A percentile compares a stretch with the other conserved stretches of the same genome.
Evolutionary conservation across 2,888 invertebrate species (phyloP).

Genomic region (Coecobrya sp.): DNA sequence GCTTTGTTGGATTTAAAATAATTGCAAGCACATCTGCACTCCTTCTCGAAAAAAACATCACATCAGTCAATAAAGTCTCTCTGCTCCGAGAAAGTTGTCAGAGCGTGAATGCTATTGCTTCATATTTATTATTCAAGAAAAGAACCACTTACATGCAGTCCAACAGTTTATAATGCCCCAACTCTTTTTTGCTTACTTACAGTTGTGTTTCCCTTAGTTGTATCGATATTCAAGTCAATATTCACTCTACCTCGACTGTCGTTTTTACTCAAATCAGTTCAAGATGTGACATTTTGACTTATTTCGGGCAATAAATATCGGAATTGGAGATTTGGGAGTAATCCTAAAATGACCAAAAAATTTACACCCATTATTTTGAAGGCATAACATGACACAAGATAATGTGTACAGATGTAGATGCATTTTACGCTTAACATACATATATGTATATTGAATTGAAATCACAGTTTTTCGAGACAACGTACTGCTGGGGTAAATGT

Average conservation of each 20-base stretch:
- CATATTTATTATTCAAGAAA: neutral
- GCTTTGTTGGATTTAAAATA: conserved; percentile 2
- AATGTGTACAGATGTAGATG: too few species aligned
- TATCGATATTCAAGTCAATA: neutral
- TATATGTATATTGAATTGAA: too few species aligned
- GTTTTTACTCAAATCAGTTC: conserved; percentile 6
- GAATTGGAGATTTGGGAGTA: too few species aligned
- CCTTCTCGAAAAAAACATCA: neutral
- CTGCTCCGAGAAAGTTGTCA: conserved; percentile 18
- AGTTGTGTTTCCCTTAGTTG: neutral
- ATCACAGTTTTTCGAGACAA: too few species aligned
- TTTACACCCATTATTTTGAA: too few species aligned
- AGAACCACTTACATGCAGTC: conserved; percentile 6
- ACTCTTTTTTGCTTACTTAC: too few species aligned
- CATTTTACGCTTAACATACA: too few species aligned
- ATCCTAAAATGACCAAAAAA: conserved; percentile 37
- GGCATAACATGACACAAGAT: too few species aligned
- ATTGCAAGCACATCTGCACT: conserved; percentile 60
- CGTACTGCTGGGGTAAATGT: neutral
- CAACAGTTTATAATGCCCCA: neutral
- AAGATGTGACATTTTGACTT: conserved; percentile 53
- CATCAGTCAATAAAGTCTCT: neutral
- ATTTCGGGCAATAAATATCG: conserved; percentile 18
- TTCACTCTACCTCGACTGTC: neutral
- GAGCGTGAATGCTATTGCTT: neutral